Evolutionary conservation across 2,797 vertebrate species (phyloP), one percentile per base, ranked within the genome.

Genomic region (Graptemys geographica): DNA sequence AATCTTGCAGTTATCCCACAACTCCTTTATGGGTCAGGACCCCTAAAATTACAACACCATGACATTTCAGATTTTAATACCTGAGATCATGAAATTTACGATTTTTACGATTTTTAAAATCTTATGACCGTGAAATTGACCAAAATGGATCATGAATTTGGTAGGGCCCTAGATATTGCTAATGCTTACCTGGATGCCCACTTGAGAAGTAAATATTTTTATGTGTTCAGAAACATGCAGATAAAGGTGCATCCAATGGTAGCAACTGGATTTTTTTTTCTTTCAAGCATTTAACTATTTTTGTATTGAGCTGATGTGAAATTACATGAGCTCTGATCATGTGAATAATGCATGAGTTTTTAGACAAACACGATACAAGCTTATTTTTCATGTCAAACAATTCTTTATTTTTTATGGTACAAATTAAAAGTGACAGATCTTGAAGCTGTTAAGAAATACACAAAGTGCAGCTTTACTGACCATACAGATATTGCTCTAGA

Each of bases 401-500:
- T 99, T 99, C 98, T 99, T 99, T 99, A 99, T 99, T 99, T 99
- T 98, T 99, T 98, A 99, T 99, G 99, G 97, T 99, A 99, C 99
- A 99, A 99, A 99, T 99, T 98, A 99, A 99, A 99, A 98, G 99
- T 99, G 99, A 99, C 99, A 99, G 99, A 99, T 99, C 98, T 98
- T 98, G 99, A 99, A 99, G 99, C 98, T 99, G 99, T 99, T 99
- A 98, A 99, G 99, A 99, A 99, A 99, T 99, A 99, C 99, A 99
- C 99, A 99, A 99, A 99, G 99, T 99, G 99, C 99, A 99, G 99
- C 99, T 99, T 98, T 99, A 99, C 99, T 98, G 99, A 99, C 99
- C 99, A 99, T 99, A 99, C 99, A 99, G 99, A 99, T 99, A 99
- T 99, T 99, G 99, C 99, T 99, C 99, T 99, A 99, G 99, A 99